Evolutionary conservation across 1,140 invertebrate species (phyloP).

Genomic region (Tetraneura akinire): DNA sequence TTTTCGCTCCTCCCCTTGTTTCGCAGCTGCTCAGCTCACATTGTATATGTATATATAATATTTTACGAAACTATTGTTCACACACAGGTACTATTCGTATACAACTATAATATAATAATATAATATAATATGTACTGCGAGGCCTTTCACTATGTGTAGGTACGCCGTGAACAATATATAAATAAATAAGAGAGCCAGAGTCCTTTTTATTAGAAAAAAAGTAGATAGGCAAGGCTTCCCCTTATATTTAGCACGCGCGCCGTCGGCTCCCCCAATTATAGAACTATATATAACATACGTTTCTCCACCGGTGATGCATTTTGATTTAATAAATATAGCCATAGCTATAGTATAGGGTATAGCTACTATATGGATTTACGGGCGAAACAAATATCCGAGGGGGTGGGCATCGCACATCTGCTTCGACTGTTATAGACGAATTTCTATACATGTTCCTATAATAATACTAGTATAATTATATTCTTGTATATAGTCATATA

Average conservation of each 20-base stretch:
- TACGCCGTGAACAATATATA: constrained; percentile 22
- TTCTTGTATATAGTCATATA: too few species aligned
- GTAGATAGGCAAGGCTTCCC: constrained; percentile 33
- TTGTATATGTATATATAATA: not conserved
- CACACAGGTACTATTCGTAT: constrained; percentile 41
- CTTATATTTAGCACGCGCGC: constrained; percentile 43
- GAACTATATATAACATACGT: not conserved
- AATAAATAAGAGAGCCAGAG: constrained; percentile 35
- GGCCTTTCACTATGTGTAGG: constrained; percentile 29
- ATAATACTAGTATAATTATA: too few species aligned
- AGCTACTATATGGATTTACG: constrained; percentile 26
- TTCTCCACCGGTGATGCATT: constrained; percentile 21
- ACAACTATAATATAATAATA: not conserved
- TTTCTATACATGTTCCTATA: constrained; percentile 16
- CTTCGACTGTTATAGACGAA: not conserved
- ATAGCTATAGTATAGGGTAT: too few species aligned
- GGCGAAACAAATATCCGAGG: not conserved
- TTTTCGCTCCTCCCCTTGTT: not conserved
- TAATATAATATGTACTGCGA: not conserved
- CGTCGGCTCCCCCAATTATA: not conserved
- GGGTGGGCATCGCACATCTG: constrained; percentile 21
- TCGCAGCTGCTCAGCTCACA: constrained; percentile 22
- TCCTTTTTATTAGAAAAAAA: constrained; percentile 25
- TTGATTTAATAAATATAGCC: constrained; percentile 48
- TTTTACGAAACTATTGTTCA: constrained; percentile 29